These are phyloP conservation scores for Tauraco hartlaubi DNA, from an alignment of 2,797 vertebrate species.

Conservation along the genomic window DNA sequence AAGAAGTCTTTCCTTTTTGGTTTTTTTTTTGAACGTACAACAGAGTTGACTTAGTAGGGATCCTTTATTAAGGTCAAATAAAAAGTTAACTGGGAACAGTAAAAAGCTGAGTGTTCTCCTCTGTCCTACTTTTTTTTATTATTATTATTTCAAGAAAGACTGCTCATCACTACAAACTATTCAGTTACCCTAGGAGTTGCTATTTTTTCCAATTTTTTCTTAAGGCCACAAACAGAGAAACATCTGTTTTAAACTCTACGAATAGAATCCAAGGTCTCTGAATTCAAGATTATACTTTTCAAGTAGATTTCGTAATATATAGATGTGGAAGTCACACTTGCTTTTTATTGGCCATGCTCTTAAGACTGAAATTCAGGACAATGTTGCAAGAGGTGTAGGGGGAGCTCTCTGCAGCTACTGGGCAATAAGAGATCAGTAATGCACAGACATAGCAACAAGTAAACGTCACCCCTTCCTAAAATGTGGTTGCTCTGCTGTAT, in stretches of 20 bases:
- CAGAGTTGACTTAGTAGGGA: background rate
- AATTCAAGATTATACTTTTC: background rate
- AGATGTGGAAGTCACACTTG: background rate
- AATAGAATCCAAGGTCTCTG: background rate
- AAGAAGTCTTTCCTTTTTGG: background rate
- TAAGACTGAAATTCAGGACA: background rate
- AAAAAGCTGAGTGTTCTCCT: background rate
- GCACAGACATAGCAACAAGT: background rate
- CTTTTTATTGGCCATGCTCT: background rate
- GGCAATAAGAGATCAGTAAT: fast-evolving
- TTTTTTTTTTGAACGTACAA: background rate
- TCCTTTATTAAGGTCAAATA: background rate
- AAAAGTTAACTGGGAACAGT: background rate
- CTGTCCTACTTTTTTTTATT: no score
- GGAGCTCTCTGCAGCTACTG: background rate
- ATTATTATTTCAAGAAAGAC: background rate
- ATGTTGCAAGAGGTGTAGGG: fast-evolving
- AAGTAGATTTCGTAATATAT: fast-evolving
- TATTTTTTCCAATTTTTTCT: background rate
- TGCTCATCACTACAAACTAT: background rate
- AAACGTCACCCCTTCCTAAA: background rate
- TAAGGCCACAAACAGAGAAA: background rate
- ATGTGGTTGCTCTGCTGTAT: background rate
- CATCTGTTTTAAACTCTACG: background rate
- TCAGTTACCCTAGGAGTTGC: background rate